Conservation (phyloP, 2,113 vertebrate species). For the Rhinolophus ferrumequinum region DNA sequence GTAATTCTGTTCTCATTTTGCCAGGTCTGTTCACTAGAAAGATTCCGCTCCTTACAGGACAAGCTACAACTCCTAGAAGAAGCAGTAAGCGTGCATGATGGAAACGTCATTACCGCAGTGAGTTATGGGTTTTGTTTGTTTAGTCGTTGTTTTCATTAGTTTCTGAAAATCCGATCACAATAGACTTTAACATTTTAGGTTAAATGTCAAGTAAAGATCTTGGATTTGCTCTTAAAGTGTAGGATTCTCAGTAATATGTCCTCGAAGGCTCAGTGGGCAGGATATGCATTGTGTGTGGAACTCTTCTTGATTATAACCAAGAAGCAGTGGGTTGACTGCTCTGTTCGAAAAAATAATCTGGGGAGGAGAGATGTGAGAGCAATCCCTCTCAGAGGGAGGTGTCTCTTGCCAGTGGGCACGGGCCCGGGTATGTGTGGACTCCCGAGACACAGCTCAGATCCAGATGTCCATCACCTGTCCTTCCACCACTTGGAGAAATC, state of each 20-base stretch:
- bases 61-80: conserved; percentile 94
- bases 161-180: conserved; percentile 23
- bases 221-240: not conserved
- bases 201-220: not conserved
- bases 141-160: not conserved
- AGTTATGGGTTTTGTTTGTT: conserved; percentile 68
- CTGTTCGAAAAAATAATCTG: not conserved
- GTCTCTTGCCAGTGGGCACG: not conserved
- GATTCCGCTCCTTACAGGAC: conserved; percentile 94
- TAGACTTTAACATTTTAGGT: not conserved
- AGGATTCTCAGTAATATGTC: not conserved
- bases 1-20: conserved; percentile 18
- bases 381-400: not conserved
- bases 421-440: not conserved
- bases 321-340: not conserved
- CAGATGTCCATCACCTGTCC: not conserved
- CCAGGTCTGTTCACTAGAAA: conserved; percentile 92
- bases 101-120: conserved; percentile 96
- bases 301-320: not conserved
- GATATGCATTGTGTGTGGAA: not conserved
- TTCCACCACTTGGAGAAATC: not conserved
- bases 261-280: not conserved
- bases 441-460: not conserved
- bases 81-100: conserved; percentile 91
- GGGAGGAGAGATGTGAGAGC: not conserved